Percentiles rank a stretch among this genome's conserved stretches.
Conservation (phyloP, 2,797 vertebrate genomes). For the Antrozous pallidus region DNA sequence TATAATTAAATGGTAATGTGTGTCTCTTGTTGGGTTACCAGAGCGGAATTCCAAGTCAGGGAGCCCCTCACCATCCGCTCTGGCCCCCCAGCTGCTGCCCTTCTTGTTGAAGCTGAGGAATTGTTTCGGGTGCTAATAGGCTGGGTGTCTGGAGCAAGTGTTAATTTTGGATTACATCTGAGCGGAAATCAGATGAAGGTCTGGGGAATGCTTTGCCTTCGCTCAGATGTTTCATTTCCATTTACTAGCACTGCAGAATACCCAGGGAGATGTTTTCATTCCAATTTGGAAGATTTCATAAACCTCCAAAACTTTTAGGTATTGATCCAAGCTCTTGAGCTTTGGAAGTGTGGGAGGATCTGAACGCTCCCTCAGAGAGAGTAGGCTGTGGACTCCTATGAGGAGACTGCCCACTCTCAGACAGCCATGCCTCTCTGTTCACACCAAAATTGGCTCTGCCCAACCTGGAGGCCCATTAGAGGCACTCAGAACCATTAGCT, state of each 20-base stretch:
- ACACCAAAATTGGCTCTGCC: constrained; percentile 28
- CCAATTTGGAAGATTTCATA: constrained; percentile 77
- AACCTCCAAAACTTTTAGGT: constrained; percentile 72
- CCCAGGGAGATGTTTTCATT: constrained; percentile 72
- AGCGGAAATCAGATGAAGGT: constrained; percentile 75
- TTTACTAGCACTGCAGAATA: constrained; percentile 68
- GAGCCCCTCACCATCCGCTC: constrained; percentile 30
- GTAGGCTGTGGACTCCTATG: neutral
- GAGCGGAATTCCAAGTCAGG: constrained; percentile 65
- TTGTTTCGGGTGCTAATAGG: constrained; percentile 61
- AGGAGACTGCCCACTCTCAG: neutral
- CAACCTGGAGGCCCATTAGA: constrained; percentile 52
- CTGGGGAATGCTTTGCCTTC: constrained; percentile 73
- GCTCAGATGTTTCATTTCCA: constrained; percentile 77
- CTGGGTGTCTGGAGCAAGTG: constrained; percentile 75
- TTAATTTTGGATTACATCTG: constrained; percentile 79
- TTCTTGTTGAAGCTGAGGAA: constrained; percentile 60
- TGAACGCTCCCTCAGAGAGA: neutral
- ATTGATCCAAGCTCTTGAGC: constrained; percentile 73
- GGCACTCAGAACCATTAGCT: constrained; percentile 67
- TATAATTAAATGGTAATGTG: constrained; percentile 75
- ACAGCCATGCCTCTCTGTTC: neutral
- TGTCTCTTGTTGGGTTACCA: constrained; percentile 66
- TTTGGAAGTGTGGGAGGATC: constrained; percentile 34
- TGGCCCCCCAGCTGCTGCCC: constrained; percentile 55